Evolutionary conservation across 35 echinoderm and acorn worm genomes (phyloP).

Genomic region (Apostichopus japonicus): DNA sequence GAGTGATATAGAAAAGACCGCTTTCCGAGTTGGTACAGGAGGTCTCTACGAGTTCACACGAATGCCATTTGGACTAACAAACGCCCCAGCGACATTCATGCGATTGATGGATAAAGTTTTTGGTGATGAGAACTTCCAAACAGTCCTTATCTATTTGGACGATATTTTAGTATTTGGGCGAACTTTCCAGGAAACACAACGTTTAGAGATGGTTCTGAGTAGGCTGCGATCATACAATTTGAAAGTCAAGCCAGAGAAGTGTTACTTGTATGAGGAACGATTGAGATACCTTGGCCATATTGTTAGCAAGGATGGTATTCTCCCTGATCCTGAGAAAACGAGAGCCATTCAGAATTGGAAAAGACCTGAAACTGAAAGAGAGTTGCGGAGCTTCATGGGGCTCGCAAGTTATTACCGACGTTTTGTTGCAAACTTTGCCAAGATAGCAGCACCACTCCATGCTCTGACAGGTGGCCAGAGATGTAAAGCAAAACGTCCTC

Average conservation of each 20-base stretch:
- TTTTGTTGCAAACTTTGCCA: slow-evolving; percentile 66
- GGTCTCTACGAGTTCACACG: slow-evolving; percentile 60
- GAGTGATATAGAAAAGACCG: slow-evolving; percentile 60
- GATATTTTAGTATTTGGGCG: slow-evolving; percentile 73
- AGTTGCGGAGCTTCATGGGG: slow-evolving; percentile 66
- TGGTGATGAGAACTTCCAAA: slow-evolving; percentile 64
- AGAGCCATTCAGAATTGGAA: slow-evolving; percentile 58
- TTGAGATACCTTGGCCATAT: background rate
- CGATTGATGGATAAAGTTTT: slow-evolving; percentile 66
- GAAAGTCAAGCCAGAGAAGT: background rate
- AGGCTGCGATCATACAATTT: background rate
- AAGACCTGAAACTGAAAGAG: slow-evolving; percentile 49
- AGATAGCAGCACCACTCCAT: slow-evolving; percentile 79
- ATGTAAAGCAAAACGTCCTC: slow-evolving; percentile 27
- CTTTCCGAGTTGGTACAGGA: slow-evolving; percentile 56
- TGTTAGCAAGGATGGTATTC: slow-evolving; percentile 32
- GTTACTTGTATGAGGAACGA: background rate
- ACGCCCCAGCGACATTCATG: slow-evolving; percentile 72
- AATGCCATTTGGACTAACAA: slow-evolving; percentile 64
- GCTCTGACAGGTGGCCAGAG: slow-evolving; percentile 20
- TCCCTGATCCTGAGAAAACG: slow-evolving; percentile 68
- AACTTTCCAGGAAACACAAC: slow-evolving; percentile 62
- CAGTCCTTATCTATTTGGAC: slow-evolving; percentile 57
- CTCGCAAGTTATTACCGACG: slow-evolving; percentile 73
- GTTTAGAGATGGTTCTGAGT: slow-evolving; percentile 58